Base-by-base conservation (phyloP, 1,140 invertebrate species). In the Drosophila prosaltans region DNA sequence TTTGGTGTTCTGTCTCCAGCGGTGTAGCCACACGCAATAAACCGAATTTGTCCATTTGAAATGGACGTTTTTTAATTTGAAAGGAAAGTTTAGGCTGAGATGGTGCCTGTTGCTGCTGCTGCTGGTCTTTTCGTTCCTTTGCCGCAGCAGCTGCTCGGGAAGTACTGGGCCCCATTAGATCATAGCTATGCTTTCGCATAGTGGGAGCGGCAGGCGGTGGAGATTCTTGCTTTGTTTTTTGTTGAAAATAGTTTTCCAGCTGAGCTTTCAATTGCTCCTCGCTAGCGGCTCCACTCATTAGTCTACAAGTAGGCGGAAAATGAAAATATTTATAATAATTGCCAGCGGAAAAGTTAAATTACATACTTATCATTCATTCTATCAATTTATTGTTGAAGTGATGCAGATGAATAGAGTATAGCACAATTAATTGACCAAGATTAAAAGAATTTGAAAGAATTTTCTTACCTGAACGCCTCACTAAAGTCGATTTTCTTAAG, bases 41-140 rank as follows among this genome's bases (percentile, higher is more conserved):
- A 2, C 95, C 95, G 76, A 95, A 95, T 91, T 95, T 95, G 90
- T 95, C 95, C 71, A 95, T 91, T 30, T 95, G 94, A 54, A 93
- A 91, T 41, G 93, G 93, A 69, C 82, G 84, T 30, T 81, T 90
- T 26, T 82, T 91, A 16, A 91, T 84, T 64, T 91, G 91, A 73
- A 91, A 91, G 10, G 90, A 92, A 1, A 91, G 68, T 16, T 91
- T 86, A 8, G 60, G 66, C 0, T 64, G 68, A 2, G 45, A 21
- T 26, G 45, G 2, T 26, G 16, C 45, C n/a, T 78, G 65, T 62
- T 40, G 65, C 0, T 65, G 58, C 8, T 55, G 74, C 66, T 26
- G 71, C 54, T 2, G 68, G 6, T 57, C 63, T 9, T 69, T 65
- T 10, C 58, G 30, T 3, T 45, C 54, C 9, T 40, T 36, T 7